Conservation (phyloP, 2,797 vertebrate species). For the Tenualosa thibaudeaui region DNA sequence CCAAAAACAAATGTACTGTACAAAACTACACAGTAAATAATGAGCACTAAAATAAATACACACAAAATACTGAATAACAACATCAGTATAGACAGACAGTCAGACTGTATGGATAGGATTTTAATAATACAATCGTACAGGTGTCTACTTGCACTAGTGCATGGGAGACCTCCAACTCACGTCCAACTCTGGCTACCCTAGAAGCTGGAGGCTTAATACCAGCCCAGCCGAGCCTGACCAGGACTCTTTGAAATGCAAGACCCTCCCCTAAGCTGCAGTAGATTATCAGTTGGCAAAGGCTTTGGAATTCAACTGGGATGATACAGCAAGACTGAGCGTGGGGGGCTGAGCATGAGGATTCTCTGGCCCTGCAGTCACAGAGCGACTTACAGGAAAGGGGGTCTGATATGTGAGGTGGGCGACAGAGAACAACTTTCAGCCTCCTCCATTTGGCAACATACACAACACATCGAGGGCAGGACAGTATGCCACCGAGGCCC, state of each 20-base stretch:
- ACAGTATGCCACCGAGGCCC: neutral
- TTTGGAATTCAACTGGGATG: constrained; percentile 12
- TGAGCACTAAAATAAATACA: no score
- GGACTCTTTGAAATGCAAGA: constrained; percentile 53
- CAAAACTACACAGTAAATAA: no score
- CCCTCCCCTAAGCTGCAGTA: constrained; percentile 20
- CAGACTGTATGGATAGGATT: no score
- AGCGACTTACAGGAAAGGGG: constrained; percentile 19
- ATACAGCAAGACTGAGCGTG: constrained; percentile 32
- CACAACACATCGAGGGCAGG: neutral
- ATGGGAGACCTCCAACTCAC: constrained; percentile 41
- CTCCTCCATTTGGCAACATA: neutral
- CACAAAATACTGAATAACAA: no score
- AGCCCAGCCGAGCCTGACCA: constrained; percentile 26
- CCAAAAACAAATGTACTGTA: no score
- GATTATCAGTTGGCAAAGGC: constrained; percentile 43
- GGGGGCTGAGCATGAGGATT: constrained; percentile 12
- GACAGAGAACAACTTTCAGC: neutral
- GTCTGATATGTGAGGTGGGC: neutral
- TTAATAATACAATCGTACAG: no score
- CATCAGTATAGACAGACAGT: no score
- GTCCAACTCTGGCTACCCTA: constrained; percentile 31
- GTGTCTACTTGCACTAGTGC: neutral
- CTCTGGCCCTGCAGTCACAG: constrained; percentile 6
- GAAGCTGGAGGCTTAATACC: constrained; percentile 36